A percentile compares a stretch with the other conserved stretches of the same genome.
These are phyloP conservation scores for Siniperca obscura DNA, from an alignment of 2,797 vertebrate species.

Conservation along the genomic window DNA sequence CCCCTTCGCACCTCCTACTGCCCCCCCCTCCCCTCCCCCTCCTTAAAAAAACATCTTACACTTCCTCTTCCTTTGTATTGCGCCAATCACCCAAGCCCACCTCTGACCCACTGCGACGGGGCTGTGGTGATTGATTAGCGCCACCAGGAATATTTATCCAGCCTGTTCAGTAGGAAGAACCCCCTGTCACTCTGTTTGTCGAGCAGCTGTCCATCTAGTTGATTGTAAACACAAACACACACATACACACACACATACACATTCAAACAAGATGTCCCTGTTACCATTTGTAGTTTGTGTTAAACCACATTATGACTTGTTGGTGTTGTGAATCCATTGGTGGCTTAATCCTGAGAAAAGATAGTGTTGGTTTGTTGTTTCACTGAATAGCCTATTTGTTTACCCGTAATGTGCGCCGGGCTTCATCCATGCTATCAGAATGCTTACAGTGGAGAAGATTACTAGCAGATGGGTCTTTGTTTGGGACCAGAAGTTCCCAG, in stretches of 20 bases:
- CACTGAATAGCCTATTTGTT: constrained; percentile 57
- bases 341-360: constrained; percentile 8
- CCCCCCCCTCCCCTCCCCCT: constrained; percentile 3
- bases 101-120: constrained; percentile 58
- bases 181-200: constrained; percentile 63
- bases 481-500: constrained; percentile 70
- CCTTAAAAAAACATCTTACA: constrained; percentile 42
- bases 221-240: constrained; percentile 8
- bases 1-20: constrained; percentile 18
- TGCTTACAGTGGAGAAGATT: constrained; percentile 66
- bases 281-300: constrained; percentile 10
- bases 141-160: constrained; percentile 73
- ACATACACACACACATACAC: constrained; percentile 2
- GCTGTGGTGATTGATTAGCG: constrained; percentile 74
- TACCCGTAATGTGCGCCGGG: constrained; percentile 48
- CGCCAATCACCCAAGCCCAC: constrained; percentile 65
- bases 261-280: not conserved
- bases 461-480: constrained; percentile 75
- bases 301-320: constrained; percentile 12
- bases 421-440: constrained; percentile 51
- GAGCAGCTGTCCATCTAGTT: constrained; percentile 65
- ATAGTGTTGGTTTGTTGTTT: constrained; percentile 49
- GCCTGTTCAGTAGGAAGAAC: constrained; percentile 56
- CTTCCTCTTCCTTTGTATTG: constrained; percentile 74
- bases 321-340: constrained; percentile 2